Conservation (phyloP, 2,888 invertebrate genomes). For the Odontocolon sp. region DNA sequence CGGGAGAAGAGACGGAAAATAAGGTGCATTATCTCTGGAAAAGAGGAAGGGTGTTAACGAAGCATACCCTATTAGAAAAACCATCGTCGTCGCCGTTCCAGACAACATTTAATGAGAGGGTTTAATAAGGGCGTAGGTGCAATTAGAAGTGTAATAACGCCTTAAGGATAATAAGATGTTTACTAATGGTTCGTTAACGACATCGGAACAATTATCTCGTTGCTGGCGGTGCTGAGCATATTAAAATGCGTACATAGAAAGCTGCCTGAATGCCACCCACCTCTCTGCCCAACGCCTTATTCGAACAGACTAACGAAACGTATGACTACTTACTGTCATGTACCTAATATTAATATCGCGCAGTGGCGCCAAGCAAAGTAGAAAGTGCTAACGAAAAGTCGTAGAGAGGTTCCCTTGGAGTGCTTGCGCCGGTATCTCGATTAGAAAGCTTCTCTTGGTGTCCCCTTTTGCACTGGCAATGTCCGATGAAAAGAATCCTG, state of each 20-base stretch:
- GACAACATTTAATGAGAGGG: constrained; percentile 69
- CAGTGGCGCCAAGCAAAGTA: constrained; percentile 25
- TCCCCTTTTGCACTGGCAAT: neutral
- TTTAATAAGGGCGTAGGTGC: constrained; percentile 55
- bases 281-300: constrained; percentile 27
- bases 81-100: constrained; percentile 64
- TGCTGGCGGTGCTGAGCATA: constrained; percentile 59
- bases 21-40: constrained; percentile 25
- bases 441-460: neutral
- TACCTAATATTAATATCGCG: constrained; percentile 25
- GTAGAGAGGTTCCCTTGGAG: constrained; percentile 4
- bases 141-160: constrained; percentile 79
- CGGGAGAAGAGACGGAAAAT: constrained; percentile 7
- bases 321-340: constrained; percentile 43
- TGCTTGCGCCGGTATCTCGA: constrained; percentile 23
- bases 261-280: constrained; percentile 67
- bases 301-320: constrained; percentile 48
- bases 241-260: constrained; percentile 73
- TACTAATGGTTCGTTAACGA: constrained; percentile 78
- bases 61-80: constrained; percentile 67
- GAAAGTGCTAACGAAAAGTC: constrained; percentile 40
- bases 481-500: constrained; percentile 23
- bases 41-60: constrained; percentile 62
- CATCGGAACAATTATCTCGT: constrained; percentile 77
- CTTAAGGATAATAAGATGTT: constrained; percentile 80